Evolutionary conservation across 2,113 vertebrate species (phyloP), one percentile per base, ranked within the genome.

Genomic region (Oreotrochilus melanogaster): DNA sequence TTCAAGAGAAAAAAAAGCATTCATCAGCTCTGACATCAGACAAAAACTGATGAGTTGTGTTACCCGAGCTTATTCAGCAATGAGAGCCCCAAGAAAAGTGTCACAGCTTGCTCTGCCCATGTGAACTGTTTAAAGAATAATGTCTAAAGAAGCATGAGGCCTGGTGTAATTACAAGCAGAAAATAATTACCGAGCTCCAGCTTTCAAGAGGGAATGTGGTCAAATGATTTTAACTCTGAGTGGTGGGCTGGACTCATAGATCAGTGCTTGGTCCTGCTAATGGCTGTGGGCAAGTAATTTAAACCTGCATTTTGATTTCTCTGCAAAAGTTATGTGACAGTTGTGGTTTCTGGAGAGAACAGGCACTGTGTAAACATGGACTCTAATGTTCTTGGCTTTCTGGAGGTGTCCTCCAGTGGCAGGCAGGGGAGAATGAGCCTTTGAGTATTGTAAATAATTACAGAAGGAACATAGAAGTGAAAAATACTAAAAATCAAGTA

Each of bases 1-100:
- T 93, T 92, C 73, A 64, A 62, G 66, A 61, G 88, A 53, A 96
- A 86, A 47, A 47, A 96, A 95, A 13, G 45, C 78, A 94, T 97
- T 94, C 57, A 95, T 96, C 93, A 94, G 73, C 71, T 92, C 73
- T 79, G 89, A 74, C 73, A 91, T 94, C 85, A 85, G 91, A 92
- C 73, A 92, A 87, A 91, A 93, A 73, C 61, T 92, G 91, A 73
- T 47, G 73, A 91, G 51, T 35, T 50, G 28, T 79, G 58, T 76
- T 85, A 70, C 47, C 37, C 10, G 15, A 79, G 54, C 37, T 66
- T 83, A 57, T 54, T 91, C 1, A 4, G 58, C 76, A 67, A 28
- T 18, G 30, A 84, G n/a, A 80, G 13, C 27, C 53, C 78, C 4
- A 4, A 92, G 80, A 87, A 88, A 91, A 94, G 62, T 25, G 37